Percentiles rank a stretch among this genome's conserved stretches.
Conservation (phyloP, 2,888 invertebrate species). For the Trichogramma dendrolimi region DNA sequence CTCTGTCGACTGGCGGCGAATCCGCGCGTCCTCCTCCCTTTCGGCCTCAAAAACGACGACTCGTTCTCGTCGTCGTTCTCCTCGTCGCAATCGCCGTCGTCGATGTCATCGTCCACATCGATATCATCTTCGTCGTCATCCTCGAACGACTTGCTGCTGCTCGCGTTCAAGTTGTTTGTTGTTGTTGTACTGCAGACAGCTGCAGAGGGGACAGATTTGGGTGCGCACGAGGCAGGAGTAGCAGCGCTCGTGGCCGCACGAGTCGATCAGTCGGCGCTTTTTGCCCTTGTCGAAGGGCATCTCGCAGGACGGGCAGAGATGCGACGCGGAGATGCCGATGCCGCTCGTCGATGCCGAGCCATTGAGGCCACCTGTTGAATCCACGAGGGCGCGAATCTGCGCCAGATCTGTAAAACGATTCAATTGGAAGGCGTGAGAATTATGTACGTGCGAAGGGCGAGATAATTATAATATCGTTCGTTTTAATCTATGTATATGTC, state of each 20-base stretch:
- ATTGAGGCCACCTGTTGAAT: slow-evolving; percentile 58
- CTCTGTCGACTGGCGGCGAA: slow-evolving; percentile 10
- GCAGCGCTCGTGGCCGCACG: slow-evolving; percentile 92
- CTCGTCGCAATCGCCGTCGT: slow-evolving; percentile 51
- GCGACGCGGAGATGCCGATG: slow-evolving; percentile 30
- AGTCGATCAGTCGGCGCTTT: slow-evolving; percentile 89
- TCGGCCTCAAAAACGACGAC: slow-evolving; percentile 30
- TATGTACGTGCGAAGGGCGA: no score
- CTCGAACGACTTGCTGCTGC: no score
- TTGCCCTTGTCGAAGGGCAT: slow-evolving; percentile 96
- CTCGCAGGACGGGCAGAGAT: slow-evolving; percentile 78
- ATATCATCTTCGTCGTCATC: slow-evolving; percentile 24
- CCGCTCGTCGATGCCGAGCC: slow-evolving; percentile 39
- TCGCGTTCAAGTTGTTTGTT: slow-evolving; percentile 25
- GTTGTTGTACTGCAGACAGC: slow-evolving; percentile 33
- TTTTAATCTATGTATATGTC: no score
- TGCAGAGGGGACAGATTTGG: slow-evolving; percentile 85
- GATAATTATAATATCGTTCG: no score
- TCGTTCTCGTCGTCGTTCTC: slow-evolving; percentile 31
- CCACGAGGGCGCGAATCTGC: slow-evolving; percentile 74
- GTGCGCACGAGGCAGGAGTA: slow-evolving; percentile 92
- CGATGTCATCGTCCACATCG: slow-evolving; percentile 52
- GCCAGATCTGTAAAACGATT: slow-evolving; percentile 68
- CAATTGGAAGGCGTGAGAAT: no score
- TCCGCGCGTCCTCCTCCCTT: slow-evolving; percentile 17